Evolutionary conservation across 1,140 invertebrate species (phyloP), one percentile per base, ranked within the genome.

Genomic region (Meloidogyne hapla): DNA sequence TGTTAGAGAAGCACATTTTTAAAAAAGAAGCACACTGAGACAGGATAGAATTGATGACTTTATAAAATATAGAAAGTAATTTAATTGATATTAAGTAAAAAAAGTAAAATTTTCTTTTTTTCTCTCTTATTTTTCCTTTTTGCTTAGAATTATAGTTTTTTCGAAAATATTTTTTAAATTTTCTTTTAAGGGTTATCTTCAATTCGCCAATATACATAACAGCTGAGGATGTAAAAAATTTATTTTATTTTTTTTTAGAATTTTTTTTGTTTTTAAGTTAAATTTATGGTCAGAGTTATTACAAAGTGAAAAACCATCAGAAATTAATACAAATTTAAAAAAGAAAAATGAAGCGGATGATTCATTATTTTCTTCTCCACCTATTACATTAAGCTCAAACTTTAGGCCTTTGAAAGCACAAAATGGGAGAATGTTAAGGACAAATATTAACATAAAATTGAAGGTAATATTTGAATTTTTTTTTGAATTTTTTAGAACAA

Each of bases 381-480:
- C 74, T 61, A 40, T 77, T 10, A 42, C 72, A 48, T 48, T 77
- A 26, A 67, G 40, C 28, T 25, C 95, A 90, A 97, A 97, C 89
- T 94, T 93, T 74, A 91, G 95, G 76, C 94, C 94, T 18, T 90
- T 93, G 28, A 94, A 95, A 89, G 91, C 91, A 69, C 90, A 96
- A 75, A 92, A 97, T 88, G 92, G 94, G 87, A 91, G 95, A 84
- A 93, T 94, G 61, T 91, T 98, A 79, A 91, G 95, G 84, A 98
- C 95, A 75, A 98, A 98, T 88, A 97, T 98, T 87, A 94, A 97
- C 90, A 95, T 96, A 89, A 92, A 91, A 83, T 91, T 91, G 68
- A 88, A 87, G 80, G 83, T 81, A n/a, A 48, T 65, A 0, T 65
- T 64, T 45, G 18, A 15, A 15, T 2, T 45, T 6, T 45, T 15